phyloP scores from a whole-genome alignment of 2,113 vertebrate genomes.

The Eptatretus burgeri region DNA sequence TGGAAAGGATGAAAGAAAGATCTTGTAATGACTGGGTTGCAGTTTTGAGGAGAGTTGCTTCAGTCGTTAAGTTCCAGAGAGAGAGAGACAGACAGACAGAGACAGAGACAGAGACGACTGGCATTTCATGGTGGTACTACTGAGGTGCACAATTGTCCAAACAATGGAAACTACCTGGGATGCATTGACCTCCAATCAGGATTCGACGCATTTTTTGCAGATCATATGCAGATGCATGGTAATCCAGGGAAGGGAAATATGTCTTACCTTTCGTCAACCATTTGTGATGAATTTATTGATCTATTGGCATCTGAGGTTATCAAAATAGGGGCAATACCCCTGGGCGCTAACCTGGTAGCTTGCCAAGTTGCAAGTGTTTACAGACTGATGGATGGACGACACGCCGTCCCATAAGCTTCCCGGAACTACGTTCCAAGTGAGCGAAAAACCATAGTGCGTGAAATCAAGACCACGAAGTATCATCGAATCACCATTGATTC shows the following conservation, averaged over 20 bases:
- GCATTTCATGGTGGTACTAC: neutral
- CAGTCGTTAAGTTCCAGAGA: neutral
- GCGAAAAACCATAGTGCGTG: no score
- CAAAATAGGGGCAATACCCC: no score
- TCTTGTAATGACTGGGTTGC: neutral
- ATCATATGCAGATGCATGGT: neutral
- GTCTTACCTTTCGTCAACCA: constrained; percentile 1
- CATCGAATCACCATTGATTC: no score
- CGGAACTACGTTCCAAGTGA: no score
- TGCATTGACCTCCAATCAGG: neutral
- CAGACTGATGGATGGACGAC: no score
- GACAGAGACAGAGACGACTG: neutral
- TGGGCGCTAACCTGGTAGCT: no score
- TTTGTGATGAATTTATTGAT: neutral
- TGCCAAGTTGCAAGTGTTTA: no score
- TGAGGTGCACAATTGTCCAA: constrained; percentile 4
- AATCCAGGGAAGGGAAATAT: neutral
- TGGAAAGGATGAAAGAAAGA: neutral
- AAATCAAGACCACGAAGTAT: no score
- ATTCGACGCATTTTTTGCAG: constrained; percentile 2
- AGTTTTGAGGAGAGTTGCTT: neutral
- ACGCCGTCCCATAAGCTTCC: no score
- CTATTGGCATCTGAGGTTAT: neutral
- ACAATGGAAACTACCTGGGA: neutral
- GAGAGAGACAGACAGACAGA: no score